Base-by-base conservation (phyloP, 1,140 invertebrate species). In the Bombus fervidus region DNA sequence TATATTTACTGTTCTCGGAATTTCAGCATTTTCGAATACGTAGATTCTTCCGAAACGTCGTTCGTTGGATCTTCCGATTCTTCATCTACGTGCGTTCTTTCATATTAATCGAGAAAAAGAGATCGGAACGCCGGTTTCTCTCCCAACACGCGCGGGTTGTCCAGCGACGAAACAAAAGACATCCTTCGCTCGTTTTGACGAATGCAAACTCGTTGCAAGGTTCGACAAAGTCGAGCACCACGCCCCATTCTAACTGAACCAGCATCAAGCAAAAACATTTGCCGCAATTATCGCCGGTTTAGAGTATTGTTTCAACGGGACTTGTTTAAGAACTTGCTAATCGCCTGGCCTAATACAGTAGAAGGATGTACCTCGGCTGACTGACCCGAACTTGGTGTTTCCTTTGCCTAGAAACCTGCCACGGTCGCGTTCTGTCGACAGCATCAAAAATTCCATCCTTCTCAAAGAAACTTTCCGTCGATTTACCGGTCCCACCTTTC, bases 231-330 rank as follows among this genome's bases (percentile, higher is more conserved):
- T 25, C 31, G n/a, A 22, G 59, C 25, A 81, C 25, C 79, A 34
- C 43, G 68, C 68, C 69, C 47, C 2, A n/a, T 62, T 81, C 71
- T 62, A 76, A 86, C 78, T 76, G 84, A 75, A 82, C 47, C 8
- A 37, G 47, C 73, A 64, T 37, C 43, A n/a, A 41, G 43, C 28
- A 81, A 31, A 78, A 79, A 71, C 37, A 68, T 53, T n/a, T n/a
- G 64, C 31, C 64, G 62, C 37, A 89, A 90, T 88, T 91, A 91
- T 87, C 86, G 72, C 75, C 31, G 66, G 47, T 87, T 92, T 92
- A 90, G 83, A 92, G 86, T 92, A 92, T 91, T 85, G 72, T 91
- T 86, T 88, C 81, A 93, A 93, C 91, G 90, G 90, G 83, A 92
- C 87, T 83, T 66, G 68, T 39, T 74, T 73, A 73, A 74, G 71